Percentiles rank a stretch among this genome's conserved stretches.
Evolutionary conservation across 1,140 invertebrate genomes (phyloP).

Genomic region (Coptotermes formosanus): DNA sequence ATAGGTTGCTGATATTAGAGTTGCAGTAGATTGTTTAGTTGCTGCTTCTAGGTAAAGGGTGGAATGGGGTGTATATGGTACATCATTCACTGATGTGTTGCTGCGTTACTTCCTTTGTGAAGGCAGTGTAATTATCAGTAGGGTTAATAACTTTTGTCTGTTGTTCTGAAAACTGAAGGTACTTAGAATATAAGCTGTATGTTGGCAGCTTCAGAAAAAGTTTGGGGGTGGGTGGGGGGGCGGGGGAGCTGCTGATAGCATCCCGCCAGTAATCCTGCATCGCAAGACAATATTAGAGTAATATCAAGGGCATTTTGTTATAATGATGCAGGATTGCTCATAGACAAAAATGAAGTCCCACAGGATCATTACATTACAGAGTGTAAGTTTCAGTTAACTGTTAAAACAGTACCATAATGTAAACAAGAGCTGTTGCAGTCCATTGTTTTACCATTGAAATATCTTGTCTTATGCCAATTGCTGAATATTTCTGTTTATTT

Average conservation of each 20-base stretch:
- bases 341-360: no score
- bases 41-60: background rate
- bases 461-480: no score
- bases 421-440: no score
- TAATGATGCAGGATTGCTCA: no score
- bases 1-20: slow-evolving; percentile 22
- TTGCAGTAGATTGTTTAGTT: background rate
- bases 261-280: background rate
- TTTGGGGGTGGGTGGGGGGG: background rate
- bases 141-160: background rate
- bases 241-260: background rate
- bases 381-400: no score
- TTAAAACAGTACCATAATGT: no score
- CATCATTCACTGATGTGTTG: background rate
- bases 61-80: background rate
- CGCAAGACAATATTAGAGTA: slow-evolving; percentile 3
- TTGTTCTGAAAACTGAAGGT: background rate
- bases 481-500: no score
- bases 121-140: background rate
- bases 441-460: no score
- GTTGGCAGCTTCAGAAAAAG: background rate
- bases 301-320: background rate
- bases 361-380: no score
- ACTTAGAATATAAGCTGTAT: background rate
- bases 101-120: no score